Base-by-base conservation (phyloP, 2,888 invertebrate genomes). In the Agrochola lota region DNA sequence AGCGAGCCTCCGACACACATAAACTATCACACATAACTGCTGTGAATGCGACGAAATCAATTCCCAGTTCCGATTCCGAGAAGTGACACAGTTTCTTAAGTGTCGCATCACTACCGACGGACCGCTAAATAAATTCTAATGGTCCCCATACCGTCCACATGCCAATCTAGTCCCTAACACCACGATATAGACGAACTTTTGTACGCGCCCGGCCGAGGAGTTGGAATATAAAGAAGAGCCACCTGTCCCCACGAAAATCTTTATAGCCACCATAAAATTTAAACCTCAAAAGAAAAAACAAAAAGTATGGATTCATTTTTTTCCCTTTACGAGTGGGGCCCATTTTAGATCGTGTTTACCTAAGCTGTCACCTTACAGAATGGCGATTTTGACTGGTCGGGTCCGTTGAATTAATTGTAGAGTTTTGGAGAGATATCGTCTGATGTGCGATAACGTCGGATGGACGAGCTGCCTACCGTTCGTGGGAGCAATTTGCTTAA, bases 171-270 rank as follows among this genome's bases (percentile, higher is more conserved):
- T 90, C 95, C 91, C 93, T 96, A 95, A 89, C 89, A 89, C 93
- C 88, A 84, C 89, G 87, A 89, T 91, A 91, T 93, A 94, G 93
- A 94, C 90, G 89, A 94, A 90, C 89, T 92, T 93, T 94, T 88
- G 91, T 91, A 90, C 92, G 88, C 87, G 89, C 85, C 91, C 91
- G 87, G 82, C 85, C 89, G 92, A 92, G 94, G 93, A 94, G 93
- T 95, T 95, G 94, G 94, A 95, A 94, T 95, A 95, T 96, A 96
- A 96, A 95, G 95, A 95, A 96, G 94, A 96, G 94, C 96, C 96
- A 96, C 96, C 96, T 96, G 96, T 96, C 96, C 94, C 96, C 95
- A 95, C 93, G 96, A 95, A 96, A 96, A 96, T 94, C 95, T 96
- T 96, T 96, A 96, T 96, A 93, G 95, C 95, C 92, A 90, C 94